phyloP scores from a whole-genome alignment of 2,797 vertebrate genomes.

The Tapirus indicus region DNA sequence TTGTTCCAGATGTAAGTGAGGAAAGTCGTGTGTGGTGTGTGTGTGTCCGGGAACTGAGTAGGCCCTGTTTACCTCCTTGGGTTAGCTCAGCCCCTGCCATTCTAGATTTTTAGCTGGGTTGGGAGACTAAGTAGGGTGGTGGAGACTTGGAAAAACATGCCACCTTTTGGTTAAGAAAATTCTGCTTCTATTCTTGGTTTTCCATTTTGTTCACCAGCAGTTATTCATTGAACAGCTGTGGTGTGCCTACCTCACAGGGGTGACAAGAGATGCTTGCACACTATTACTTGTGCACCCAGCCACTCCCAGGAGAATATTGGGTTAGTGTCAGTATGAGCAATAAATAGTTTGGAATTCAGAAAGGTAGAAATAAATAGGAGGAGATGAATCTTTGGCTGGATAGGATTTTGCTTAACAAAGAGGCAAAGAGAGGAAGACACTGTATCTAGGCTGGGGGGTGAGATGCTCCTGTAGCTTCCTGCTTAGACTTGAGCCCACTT shows the following conservation, averaged over 20 bases:
- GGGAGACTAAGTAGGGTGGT: neutral
- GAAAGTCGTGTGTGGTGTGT: no score
- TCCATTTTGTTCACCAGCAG: neutral
- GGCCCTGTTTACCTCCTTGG: no score
- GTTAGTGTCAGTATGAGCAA: neutral
- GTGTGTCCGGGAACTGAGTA: neutral
- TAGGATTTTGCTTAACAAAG: neutral
- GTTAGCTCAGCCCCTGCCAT: neutral
- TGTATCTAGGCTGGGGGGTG: neutral
- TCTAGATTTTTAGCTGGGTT: neutral
- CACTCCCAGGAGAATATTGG: neutral
- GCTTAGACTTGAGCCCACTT: neutral
- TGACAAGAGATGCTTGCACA: neutral
- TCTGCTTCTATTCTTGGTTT: neutral
- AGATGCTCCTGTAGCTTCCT: neutral
- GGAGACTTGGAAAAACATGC: neutral
- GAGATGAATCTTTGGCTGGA: neutral
- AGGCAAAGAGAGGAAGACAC: neutral
- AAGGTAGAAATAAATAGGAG: neutral
- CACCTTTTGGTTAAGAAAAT: neutral
- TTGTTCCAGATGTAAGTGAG: slow-evolving; percentile 97
- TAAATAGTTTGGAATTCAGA: neutral
- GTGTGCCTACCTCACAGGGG: neutral
- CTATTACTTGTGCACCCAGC: neutral
- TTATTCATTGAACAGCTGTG: neutral